Evolutionary conservation across 2,113 vertebrate species (phyloP).

Genomic region (Anser brachyrhynchus): DNA sequence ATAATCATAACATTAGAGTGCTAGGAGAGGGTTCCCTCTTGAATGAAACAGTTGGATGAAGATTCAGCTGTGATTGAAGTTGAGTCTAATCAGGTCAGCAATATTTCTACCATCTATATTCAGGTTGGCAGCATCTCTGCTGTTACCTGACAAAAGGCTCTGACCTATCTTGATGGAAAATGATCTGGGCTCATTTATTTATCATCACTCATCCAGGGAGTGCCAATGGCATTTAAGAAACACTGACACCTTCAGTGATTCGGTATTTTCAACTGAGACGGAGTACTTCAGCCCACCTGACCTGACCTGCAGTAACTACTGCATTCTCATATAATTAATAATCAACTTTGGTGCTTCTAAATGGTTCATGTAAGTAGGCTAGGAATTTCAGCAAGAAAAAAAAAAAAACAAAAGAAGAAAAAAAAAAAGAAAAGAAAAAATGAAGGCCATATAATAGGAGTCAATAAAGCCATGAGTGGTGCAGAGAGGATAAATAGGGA

Average conservation of each 20-base stretch:
- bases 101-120: not conserved
- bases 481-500: not conserved
- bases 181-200: not conserved
- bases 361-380: not conserved
- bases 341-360: not conserved
- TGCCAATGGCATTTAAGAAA: not conserved
- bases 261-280: not conserved
- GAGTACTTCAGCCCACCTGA: not conserved
- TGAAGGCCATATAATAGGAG: not conserved
- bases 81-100: not conserved
- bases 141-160: not conserved
- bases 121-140: not conserved
- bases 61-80: not conserved
- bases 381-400: not conserved
- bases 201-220: not conserved
- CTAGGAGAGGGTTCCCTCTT: not conserved
- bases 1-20: not conserved
- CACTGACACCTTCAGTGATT: not conserved
- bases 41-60: not conserved
- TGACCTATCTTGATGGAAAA: conserved; percentile 1
- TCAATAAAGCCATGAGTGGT: not conserved
- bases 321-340: not conserved
- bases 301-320: not conserved
- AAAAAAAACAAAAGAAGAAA: not conserved
- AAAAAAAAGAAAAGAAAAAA: not conserved